These are phyloP conservation scores for Enteromius afrohamiltoni DNA, from an alignment of 2,797 vertebrate genomes.

Conservation along the genomic window DNA sequence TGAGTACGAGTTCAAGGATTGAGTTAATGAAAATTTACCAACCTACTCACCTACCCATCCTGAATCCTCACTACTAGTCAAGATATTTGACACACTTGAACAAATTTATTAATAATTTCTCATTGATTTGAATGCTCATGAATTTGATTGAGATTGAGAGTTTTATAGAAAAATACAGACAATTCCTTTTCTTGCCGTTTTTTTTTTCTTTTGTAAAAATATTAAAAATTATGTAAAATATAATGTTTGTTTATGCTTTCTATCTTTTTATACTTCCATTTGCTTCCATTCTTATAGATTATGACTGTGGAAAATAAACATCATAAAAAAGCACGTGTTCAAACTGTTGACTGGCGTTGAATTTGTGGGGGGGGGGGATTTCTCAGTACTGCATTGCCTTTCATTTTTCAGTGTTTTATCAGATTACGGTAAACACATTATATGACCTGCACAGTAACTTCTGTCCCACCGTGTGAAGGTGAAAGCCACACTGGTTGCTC, in stretches of 20 bases:
- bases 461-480: slow-evolving; percentile 66
- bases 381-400: neutral
- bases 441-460: slow-evolving; percentile 3
- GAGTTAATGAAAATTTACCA: neutral
- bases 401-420: neutral
- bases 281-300: neutral
- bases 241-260: neutral
- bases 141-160: neutral
- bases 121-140: neutral
- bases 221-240: too few species aligned
- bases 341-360: neutral
- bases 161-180: neutral
- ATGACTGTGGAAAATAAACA: neutral
- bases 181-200: neutral
- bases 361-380: too few species aligned
- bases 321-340: neutral
- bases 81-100: neutral
- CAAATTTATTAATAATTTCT: neutral
- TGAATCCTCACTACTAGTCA: neutral
- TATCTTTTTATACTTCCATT: too few species aligned
- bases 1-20: slow-evolving; percentile 47
- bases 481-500: slow-evolving; percentile 77
- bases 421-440: neutral
- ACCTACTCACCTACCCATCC: neutral
- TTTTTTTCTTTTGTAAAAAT: neutral